Evolutionary conservation across 92 coral and sea anemone genomes (phyloP), one percentile per base, ranked within the genome.

Genomic region (Porites lobata): DNA sequence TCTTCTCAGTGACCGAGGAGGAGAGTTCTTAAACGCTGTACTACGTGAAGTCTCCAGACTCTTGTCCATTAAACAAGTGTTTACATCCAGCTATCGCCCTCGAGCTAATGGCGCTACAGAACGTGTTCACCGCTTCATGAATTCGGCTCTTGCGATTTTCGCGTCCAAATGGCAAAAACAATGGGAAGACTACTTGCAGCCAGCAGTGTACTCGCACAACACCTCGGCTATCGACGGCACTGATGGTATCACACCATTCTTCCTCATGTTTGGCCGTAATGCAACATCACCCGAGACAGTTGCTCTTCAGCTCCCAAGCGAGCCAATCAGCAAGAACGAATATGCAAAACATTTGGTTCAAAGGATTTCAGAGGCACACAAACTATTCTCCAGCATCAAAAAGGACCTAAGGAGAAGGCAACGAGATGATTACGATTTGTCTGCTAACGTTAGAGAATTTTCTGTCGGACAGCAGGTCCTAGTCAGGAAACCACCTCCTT

Each of bases 101-200:
- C 79, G 85, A 52, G 77, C 84, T 43, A 91, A 87, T 65, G 94
- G 89, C 20, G 75, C 90, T 26, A 91, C 91, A 0, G 94, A 87
- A 75, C 77, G 91, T 50, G 91, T 87, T 32, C 94, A 87, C 76
- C 72, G 91, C 50, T 88, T 65, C 86, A 50, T 86, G 47, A 91
- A 91, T 70, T 79, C 91, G 18, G 69, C 78, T 62, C 78, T 83
- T 6, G 75, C 87, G 43, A 83, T 83, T 64, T 71, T 68, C 56
- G 78, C 87, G 52, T 73, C 87, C 26, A 81, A 81, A 72, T 81
- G 70, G 58, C 62, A 68, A 21, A 81, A 72, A 83, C 78, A 83
- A 56, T 84, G 88, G 82, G 82, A 84, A 29, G 68, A 71, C 61
- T 84, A 76, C 69, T 15, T 84, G 29, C 82, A 84, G 8, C 80